Percentiles rank a stretch among this genome's conserved stretches.
phyloP scores from a whole-genome alignment of 2,113 vertebrate genomes.

The Stegostoma tigrinum region DNA sequence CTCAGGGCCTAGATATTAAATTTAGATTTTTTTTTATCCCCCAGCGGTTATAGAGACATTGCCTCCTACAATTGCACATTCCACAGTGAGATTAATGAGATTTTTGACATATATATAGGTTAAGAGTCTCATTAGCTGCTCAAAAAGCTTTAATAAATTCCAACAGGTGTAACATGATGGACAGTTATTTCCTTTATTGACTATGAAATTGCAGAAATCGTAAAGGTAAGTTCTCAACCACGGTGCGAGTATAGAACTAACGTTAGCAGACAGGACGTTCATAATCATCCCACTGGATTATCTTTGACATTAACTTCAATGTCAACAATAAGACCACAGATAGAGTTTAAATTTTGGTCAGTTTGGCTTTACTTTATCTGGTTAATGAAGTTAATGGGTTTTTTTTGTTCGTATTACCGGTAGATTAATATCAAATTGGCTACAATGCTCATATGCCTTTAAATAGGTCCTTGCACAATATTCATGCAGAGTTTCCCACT shows the following conservation, averaged over 20 bases:
- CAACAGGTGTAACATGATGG: constrained; percentile 25
- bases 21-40: not conserved
- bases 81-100: constrained; percentile 18
- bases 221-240: not conserved
- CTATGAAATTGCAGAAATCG: constrained; percentile 11
- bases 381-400: not conserved
- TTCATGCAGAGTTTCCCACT: not conserved
- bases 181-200: constrained; percentile 2
- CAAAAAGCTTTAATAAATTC: not conserved
- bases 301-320: not conserved
- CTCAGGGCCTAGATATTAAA: not conserved
- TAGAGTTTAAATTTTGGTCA: not conserved
- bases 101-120: not conserved
- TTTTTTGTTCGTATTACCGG: not conserved
- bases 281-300: not conserved
- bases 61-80: not conserved
- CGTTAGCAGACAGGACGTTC: too few relatives aligned
- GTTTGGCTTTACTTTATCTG: constrained; percentile 8
- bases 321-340: not conserved
- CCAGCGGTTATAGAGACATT: not conserved
- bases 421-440: not conserved
- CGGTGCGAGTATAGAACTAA: not conserved
- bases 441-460: not conserved
- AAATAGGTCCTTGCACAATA: not conserved
- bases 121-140: not conserved